Evolutionary conservation across 2,888 invertebrate species (phyloP), one percentile per base, ranked within the genome.

Genomic region (Caenorhabditis uteleia): DNA sequence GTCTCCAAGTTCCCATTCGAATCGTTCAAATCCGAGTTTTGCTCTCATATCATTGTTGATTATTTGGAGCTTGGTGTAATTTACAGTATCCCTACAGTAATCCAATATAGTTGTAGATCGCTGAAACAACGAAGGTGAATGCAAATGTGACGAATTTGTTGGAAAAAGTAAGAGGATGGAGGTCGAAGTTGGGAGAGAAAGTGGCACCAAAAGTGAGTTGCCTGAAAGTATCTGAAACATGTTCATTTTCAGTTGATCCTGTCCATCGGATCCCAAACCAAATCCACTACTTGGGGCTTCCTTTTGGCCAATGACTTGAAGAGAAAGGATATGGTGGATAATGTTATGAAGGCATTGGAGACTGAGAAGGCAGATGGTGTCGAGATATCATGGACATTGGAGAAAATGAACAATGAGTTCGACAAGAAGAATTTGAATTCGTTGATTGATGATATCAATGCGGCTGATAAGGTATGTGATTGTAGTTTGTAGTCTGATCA

Each of bases 331-430:
- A 2, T 64, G 25, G 54, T 47, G 7, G 58, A 57, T 14, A n/a
- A 45, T 5, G 29, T 58, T n/a, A 39, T 45, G 27, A 31, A 56
- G 50, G 10, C 45, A 6, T 5, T 50, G 8, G 29, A 40, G 7
- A 38, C 45, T 4, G 42, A 45, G 26, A 23, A 18, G n/a, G 62
- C 51, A 5, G 54, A 53, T 27, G 70, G 70, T 18, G 27, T 67
- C 3, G 70, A 70, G 39, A 29, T 70, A 36, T 56, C 64, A 16
- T 70, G 70, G 70, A 60, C 64, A 3, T 10, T 47, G 14, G 67
- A 67, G 16, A 23, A 18, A 14, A 33, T 67, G 47, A 48, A 20
- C 20, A 45, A 53, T 20, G 67, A 62, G 3, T 54, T 64, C 14
- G 67, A 70, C 25, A 53, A 61, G 27, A 58, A 50, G 16, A 57